Percentiles rank a stretch among this genome's conserved stretches.
Conservation (phyloP, 1,140 invertebrate species). For the Drosophila quadrilineata region DNA sequence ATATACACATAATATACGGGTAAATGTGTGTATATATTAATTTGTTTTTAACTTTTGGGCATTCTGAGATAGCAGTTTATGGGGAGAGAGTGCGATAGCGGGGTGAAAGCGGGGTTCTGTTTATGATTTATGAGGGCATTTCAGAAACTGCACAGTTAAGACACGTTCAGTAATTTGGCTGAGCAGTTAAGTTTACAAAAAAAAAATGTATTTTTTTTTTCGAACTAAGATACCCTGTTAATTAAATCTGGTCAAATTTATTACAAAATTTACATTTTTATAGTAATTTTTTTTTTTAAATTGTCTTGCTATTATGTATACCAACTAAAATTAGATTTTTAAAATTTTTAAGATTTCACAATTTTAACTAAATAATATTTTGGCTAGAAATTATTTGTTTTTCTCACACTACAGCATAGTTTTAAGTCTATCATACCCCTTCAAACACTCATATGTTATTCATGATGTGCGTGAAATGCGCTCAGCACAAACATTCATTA, state of each 20-base stretch:
- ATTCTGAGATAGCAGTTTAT: conserved; percentile 11
- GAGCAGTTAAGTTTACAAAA: neutral
- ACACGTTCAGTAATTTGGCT: neutral
- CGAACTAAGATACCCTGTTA: no score
- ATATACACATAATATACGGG: conserved; percentile 29
- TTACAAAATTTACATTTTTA: no score
- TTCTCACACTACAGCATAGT: neutral
- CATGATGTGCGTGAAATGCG: conserved; percentile 10
- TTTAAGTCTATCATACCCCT: neutral
- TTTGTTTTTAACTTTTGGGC: conserved; percentile 6
- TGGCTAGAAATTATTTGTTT: no score
- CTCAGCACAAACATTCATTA: no score
- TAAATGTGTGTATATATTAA: conserved; percentile 5
- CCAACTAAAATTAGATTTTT: no score
- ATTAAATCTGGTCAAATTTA: no score
- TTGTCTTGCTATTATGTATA: no score
- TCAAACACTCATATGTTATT: neutral
- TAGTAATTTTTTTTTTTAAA: no score
- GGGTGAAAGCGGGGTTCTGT: neutral
- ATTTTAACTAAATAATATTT: no score
- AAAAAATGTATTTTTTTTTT: neutral
- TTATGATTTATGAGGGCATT: conserved; percentile 26
- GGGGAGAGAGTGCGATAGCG: neutral
- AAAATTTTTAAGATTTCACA: no score
- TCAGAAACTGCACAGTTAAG: neutral